Conservation (phyloP, 2,797 vertebrate genomes). For the Liasis olivaceus region DNA sequence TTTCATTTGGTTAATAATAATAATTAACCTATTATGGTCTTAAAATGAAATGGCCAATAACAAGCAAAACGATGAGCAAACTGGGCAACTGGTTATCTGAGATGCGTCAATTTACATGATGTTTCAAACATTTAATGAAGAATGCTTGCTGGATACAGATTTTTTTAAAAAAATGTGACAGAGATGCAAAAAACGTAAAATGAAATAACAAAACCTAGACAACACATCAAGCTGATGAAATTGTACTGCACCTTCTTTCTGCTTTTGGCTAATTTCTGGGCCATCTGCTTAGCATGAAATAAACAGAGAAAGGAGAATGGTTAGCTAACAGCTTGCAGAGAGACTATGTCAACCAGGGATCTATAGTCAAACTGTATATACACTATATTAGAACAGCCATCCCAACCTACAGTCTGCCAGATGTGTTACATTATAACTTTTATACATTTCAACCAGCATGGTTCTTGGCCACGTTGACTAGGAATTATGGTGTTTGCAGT, state of each 20-base stretch:
- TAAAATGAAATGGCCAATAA: constrained; percentile 80
- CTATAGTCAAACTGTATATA: constrained; percentile 42
- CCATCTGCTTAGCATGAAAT: constrained; percentile 90
- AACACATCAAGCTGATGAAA: constrained; percentile 79
- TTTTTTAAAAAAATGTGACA: constrained; percentile 51
- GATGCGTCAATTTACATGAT: constrained; percentile 66
- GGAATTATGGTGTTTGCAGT: background rate
- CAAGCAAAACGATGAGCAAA: constrained; percentile 73
- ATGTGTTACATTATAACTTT: background rate
- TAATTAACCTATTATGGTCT: constrained; percentile 61
- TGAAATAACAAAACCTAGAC: constrained; percentile 71
- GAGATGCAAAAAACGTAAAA: constrained; percentile 62
- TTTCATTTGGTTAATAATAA: constrained; percentile 62
- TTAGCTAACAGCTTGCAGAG: constrained; percentile 79
- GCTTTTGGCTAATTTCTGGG: constrained; percentile 98
- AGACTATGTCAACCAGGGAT: constrained; percentile 67
- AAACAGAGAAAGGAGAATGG: constrained; percentile 84
- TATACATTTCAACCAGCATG: background rate
- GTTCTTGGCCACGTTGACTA: background rate
- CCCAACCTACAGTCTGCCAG: background rate
- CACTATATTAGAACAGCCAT: background rate
- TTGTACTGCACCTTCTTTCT: constrained; percentile 97
- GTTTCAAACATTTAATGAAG: constrained; percentile 68
- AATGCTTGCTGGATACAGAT: constrained; percentile 87
- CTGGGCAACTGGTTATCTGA: constrained; percentile 66